Conservation (phyloP, 2,113 vertebrate species). For the Anarrhichthys ocellatus region DNA sequence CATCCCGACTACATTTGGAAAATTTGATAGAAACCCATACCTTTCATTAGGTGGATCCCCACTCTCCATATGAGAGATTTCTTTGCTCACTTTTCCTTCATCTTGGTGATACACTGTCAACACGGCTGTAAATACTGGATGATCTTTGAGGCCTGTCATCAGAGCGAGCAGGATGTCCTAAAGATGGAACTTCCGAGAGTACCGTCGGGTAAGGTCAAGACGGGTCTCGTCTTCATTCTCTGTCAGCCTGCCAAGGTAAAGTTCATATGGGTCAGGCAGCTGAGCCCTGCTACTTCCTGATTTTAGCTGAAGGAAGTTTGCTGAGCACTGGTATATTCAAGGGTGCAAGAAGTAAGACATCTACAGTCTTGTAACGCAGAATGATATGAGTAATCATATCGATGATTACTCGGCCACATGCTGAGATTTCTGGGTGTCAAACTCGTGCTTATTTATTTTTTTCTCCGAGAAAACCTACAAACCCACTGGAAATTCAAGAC, state of each 20-base stretch:
- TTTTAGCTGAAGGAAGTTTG: background rate
- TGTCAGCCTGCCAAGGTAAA: conserved; percentile 16
- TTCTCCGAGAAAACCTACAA: background rate
- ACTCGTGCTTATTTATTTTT: background rate
- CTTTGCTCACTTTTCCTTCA: background rate
- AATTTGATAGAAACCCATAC: background rate
- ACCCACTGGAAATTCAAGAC: background rate
- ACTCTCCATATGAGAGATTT: background rate
- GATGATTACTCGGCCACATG: background rate
- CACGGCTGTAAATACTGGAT: background rate
- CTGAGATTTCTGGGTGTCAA: background rate
- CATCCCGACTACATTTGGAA: background rate
- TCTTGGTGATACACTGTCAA: background rate
- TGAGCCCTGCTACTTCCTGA: background rate
- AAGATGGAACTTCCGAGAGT: conserved; percentile 14
- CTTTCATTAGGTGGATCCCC: background rate
- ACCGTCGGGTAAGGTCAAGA: background rate
- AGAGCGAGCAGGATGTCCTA: conserved; percentile 18
- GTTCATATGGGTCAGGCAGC: conserved; percentile 27
- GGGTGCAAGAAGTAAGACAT: background rate
- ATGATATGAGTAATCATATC: background rate
- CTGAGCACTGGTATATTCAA: background rate
- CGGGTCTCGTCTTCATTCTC: background rate
- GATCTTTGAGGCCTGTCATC: conserved; percentile 22
- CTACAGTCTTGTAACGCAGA: background rate